Conservation (phyloP, 2,113 vertebrate species). For the Lepisosteus osseus region DNA sequence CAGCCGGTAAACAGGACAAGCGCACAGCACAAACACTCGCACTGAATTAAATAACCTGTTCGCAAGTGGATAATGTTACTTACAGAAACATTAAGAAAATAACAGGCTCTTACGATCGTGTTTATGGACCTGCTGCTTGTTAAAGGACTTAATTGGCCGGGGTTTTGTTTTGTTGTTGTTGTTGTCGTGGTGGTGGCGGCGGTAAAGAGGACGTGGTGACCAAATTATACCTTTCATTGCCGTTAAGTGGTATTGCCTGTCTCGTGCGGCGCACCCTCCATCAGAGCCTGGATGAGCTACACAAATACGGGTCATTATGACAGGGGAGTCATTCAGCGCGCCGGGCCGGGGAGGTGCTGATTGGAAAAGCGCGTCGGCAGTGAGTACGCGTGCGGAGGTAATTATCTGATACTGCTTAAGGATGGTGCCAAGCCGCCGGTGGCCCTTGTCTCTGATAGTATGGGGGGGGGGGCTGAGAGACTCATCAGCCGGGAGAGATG, state of each 20-base stretch:
- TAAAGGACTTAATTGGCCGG: slow-evolving; percentile 62
- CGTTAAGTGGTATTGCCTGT: slow-evolving; percentile 50
- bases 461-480: too few species aligned
- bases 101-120: slow-evolving; percentile 42
- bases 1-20: not conserved
- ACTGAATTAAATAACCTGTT: not conserved
- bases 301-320: slow-evolving; percentile 40
- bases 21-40: not conserved
- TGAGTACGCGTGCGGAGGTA: not conserved
- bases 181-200: not conserved
- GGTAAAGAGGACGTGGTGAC: slow-evolving; percentile 41
- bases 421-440: too few species aligned
- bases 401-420: too few species aligned
- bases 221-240: slow-evolving; percentile 56
- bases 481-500: too few species aligned
- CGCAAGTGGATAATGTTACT: not conserved
- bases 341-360: slow-evolving; percentile 25
- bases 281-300: slow-evolving; percentile 19
- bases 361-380: slow-evolving; percentile 15
- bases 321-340: slow-evolving; percentile 27
- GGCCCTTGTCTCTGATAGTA: too few species aligned
- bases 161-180: slow-evolving; percentile 36
- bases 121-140: slow-evolving; percentile 41
- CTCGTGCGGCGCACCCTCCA: slow-evolving; percentile 29
- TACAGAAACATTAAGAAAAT: slow-evolving; percentile 15